Evolutionary conservation across 2,888 invertebrate genomes (phyloP).

Genomic region (Pheosia tremula): DNA sequence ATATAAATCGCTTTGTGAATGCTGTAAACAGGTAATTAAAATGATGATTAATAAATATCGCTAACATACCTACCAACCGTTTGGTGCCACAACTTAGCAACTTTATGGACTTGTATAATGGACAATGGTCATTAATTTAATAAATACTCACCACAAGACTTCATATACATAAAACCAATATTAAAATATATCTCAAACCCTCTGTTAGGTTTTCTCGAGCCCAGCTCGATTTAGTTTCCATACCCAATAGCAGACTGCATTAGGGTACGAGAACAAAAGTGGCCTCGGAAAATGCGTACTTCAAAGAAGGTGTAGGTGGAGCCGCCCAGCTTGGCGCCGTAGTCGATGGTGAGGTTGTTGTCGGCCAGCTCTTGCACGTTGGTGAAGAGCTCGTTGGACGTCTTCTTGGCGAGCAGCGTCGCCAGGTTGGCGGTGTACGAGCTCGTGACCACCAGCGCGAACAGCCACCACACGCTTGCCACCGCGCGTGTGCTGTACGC

Average conservation of each 20-base stretch:
- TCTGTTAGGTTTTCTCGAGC: no score
- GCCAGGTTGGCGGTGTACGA: constrained; percentile 97
- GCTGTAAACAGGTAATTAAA: constrained; percentile 72
- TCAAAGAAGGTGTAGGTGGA: constrained; percentile 95
- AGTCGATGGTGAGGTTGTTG: constrained; percentile 90
- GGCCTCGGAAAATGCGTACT: constrained; percentile 70
- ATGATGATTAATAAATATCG: no score
- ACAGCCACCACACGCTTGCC: constrained; percentile 95
- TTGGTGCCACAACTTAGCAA: no score
- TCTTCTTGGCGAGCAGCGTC: constrained; percentile 93
- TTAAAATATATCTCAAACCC: no score
- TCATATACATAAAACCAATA: no score
- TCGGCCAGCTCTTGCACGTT: constrained; percentile 92
- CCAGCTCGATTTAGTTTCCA: no score
- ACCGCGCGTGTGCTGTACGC: constrained; percentile 94
- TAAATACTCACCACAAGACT: no score
- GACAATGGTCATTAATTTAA: no score
- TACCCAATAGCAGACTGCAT: no score
- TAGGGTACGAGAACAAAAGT: no score
- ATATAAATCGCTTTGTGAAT: constrained; percentile 88
- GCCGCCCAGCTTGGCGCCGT: constrained; percentile 93
- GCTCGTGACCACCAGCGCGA: constrained; percentile 93
- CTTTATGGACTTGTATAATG: no score
- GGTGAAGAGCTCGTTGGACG: constrained; percentile 86
- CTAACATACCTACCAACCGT: no score